phyloP scores from a whole-genome alignment of 2,797 vertebrate species.

The Propithecus deckenii region DNA sequence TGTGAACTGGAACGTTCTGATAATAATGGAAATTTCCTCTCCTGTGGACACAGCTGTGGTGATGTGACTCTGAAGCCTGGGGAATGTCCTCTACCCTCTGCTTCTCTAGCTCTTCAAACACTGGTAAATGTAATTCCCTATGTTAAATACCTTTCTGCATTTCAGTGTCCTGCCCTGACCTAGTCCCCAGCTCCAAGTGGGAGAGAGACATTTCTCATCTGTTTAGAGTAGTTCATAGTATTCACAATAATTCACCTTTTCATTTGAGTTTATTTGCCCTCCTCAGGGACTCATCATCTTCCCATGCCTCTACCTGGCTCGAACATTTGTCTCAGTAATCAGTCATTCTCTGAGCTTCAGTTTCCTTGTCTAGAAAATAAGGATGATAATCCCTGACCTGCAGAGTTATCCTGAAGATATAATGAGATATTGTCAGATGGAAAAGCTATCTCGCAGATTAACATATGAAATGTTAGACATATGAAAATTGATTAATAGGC shows the following conservation, averaged over 20 bases:
- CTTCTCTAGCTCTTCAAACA: not conserved
- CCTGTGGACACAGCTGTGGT: not conserved
- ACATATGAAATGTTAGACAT: not conserved
- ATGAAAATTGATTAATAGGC: not conserved
- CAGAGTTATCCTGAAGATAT: not conserved
- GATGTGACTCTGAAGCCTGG: too few species aligned
- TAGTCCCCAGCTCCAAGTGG: not conserved
- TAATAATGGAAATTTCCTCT: not conserved
- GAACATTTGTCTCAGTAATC: not conserved
- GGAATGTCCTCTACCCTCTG: not conserved
- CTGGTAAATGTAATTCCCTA: not conserved
- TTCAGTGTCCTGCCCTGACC: not conserved
- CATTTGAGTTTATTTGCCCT: not conserved
- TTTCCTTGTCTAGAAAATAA: not conserved
- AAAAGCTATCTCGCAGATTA: not conserved
- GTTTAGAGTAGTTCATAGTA: not conserved
- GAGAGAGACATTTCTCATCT: not conserved
- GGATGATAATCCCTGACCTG: not conserved
- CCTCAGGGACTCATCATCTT: not conserved
- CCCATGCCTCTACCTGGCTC: not conserved
- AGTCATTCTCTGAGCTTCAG: not conserved
- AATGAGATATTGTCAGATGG: not conserved
- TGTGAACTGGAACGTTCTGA: not conserved
- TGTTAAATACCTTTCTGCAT: not conserved
- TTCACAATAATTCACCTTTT: not conserved